Percentiles rank a stretch among this genome's conserved stretches.
Evolutionary conservation across 1,140 invertebrate genomes (phyloP).

Genomic region (Drosophila lacteicornis): DNA sequence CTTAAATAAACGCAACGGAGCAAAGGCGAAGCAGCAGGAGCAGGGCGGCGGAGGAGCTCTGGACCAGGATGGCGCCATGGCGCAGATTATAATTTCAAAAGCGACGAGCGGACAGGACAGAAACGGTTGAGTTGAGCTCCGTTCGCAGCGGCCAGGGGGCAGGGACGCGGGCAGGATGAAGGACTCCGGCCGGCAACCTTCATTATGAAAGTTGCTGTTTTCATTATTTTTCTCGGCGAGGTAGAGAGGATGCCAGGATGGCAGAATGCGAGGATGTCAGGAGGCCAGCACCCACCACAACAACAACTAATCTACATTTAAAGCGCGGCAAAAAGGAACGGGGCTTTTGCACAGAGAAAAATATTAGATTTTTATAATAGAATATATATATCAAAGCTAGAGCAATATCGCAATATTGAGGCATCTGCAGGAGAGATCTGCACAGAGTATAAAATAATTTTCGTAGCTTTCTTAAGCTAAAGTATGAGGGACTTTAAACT

Average conservation of each 20-base stretch:
- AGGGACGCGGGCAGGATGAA: slow-evolving; percentile 19
- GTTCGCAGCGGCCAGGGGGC: slow-evolving; percentile 12
- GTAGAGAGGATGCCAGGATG: slow-evolving; percentile 16
- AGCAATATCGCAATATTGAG: background rate
- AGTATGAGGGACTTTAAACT: too few species aligned
- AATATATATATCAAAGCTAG: background rate
- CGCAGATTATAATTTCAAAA: slow-evolving; percentile 85
- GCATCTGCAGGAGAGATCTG: background rate
- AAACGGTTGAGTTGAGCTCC: slow-evolving; percentile 46
- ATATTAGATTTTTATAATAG: background rate
- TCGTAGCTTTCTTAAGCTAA: too few species aligned
- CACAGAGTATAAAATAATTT: too few species aligned
- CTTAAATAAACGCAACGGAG: slow-evolving; percentile 68
- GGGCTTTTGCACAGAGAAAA: slow-evolving; percentile 2
- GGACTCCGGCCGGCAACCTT: slow-evolving; percentile 53
- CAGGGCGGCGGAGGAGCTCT: slow-evolving; percentile 1
- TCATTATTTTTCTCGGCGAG: slow-evolving; percentile 78
- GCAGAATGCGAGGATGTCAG: slow-evolving; percentile 18
- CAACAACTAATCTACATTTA: slow-evolving; percentile 83
- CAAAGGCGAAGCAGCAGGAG: slow-evolving; percentile 25
- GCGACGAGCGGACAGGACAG: slow-evolving; percentile 59
- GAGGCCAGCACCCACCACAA: slow-evolving; percentile 46
- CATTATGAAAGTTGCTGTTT: slow-evolving; percentile 83
- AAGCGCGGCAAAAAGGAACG: slow-evolving; percentile 31
- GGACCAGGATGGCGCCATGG: slow-evolving; percentile 56